Base-by-base conservation (phyloP, 2,113 vertebrate species). In the Montifringilla adamsi region DNA sequence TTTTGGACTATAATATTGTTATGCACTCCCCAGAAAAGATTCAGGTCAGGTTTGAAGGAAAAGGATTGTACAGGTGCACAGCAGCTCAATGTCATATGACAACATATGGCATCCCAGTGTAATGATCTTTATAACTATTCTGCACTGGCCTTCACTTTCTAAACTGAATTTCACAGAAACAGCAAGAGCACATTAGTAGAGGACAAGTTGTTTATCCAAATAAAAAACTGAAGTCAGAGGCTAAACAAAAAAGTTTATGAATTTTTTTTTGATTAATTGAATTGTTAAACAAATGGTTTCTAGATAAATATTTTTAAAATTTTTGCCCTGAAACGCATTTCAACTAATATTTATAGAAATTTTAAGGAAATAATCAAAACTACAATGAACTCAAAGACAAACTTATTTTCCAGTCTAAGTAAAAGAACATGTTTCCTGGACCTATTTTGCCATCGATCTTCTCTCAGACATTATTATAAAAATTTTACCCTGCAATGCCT, bases 181-280 rank as follows among this genome's bases (percentile, higher is more conserved):
- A 86, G 20, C 15, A 55, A 55, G 7, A 41, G 11, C 9, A 44
- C 8, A 16, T 33, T 11, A 68, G 4, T 27, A 10, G 5, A 13
- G 28, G 5, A 56, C 7, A 77, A 69, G 37, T 7, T 31, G 2
- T 11, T 91, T 49, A 49, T 58, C 17, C 41, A 83, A 80, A 73
- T 27, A 23, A 67, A 85, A 87, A 58, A 5, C 1, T 33, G 8
- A 87, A 78, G 31, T 35, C 74, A 50, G 7, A 70, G 8, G 12
- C 8, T 35, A 73, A 27, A 2, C 2, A 31, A 58, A 89, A 75
- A n/a, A 1, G 3, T 50, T 75, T 35, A 58, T 0, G 0, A 70
- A 79, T 27, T 13, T 53, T 75, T 75, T 13, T 58, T 1, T 0
- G 23, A 86, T 76, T 68, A 56, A 82, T 7, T 60, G 12, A 46